phyloP scores from a whole-genome alignment of 1,140 invertebrate genomes.

The Brachionus manjavacas region DNA sequence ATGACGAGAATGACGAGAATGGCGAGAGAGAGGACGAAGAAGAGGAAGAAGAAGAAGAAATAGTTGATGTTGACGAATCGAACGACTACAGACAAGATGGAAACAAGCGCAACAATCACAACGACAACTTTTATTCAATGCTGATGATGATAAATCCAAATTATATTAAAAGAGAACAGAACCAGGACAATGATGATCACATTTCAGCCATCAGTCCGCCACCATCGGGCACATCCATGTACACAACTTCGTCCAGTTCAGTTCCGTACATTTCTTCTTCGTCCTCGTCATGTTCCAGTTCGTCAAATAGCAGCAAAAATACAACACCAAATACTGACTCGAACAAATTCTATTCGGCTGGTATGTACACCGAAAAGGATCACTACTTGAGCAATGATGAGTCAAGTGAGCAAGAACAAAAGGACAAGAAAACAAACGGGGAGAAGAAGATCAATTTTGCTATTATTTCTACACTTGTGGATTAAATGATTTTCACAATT shows the following conservation, averaged over 20 bases:
- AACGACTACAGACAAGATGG: neutral
- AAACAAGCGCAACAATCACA: neutral
- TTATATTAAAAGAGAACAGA: neutral
- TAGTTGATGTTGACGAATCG: neutral
- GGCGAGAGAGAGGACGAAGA: neutral
- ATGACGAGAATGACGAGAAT: no score
- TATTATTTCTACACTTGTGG: conserved; percentile 15
- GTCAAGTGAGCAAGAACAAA: neutral
- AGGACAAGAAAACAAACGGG: neutral
- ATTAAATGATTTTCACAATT: neutral
- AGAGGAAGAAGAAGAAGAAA: neutral
- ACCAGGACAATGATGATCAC: neutral
- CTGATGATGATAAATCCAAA: conserved; percentile 34
- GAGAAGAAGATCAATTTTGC: conserved; percentile 33
- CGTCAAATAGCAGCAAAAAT: conserved; percentile 29
- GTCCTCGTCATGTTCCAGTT: neutral
- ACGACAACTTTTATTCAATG: neutral
- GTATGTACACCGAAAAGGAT: neutral
- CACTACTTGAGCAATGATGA: neutral
- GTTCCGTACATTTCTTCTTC: conserved; percentile 17
- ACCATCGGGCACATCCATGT: neutral
- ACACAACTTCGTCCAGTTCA: neutral
- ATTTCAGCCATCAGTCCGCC: neutral
- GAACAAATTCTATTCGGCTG: neutral
- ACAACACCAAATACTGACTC: neutral